Evolutionary conservation across 1,140 invertebrate species (phyloP), one percentile per base, ranked within the genome.

Genomic region (Andricus grossulariae): DNA sequence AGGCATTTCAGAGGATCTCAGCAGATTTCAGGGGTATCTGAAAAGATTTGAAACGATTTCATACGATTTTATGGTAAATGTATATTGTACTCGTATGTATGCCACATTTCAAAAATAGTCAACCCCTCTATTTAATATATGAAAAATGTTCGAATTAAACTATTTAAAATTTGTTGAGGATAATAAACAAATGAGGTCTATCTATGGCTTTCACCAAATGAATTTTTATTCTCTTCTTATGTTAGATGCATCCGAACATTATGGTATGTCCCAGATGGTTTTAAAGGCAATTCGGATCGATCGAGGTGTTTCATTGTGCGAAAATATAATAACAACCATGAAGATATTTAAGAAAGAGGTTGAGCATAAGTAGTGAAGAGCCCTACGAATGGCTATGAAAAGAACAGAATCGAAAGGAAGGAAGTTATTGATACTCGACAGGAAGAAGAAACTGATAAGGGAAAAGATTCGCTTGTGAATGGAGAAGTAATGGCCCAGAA

Each of bases 391-490:
- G 25, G 13, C 16, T 66, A n/a, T 66, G 21, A 66, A 66, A 66
- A 66, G 60, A n/a, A 32, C n/a, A 39, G 25, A 21, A 66, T 66
- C 25, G 60, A 39, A 39, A n/a, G 25, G 25, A 66, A 66, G 60
- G 60, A 66, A 66, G 25, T 66, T 66, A 66, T 66, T 66, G 60
- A 66, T 66, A 66, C 60, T 66, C 60, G 60, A 16, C 60, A 66
- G 60, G 60, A 66, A 66, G 57, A 66, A 66, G 57, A 66, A 66
- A 66, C 57, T 66, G 57, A 66, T 66, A 66, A 66, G 57, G 25
- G 39, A 66, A 39, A 66, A 66, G 60, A 66, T 66, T 66, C 57
- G 2, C 21, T 66, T 45, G 60, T 66, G 60, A 66, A 66, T 66
- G 60, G 21, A 66, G 32, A 66, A 66, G 60, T 39, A 66, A 66